Conservation (phyloP, 1,140 invertebrate species). For the Anoplophora glabripennis region DNA sequence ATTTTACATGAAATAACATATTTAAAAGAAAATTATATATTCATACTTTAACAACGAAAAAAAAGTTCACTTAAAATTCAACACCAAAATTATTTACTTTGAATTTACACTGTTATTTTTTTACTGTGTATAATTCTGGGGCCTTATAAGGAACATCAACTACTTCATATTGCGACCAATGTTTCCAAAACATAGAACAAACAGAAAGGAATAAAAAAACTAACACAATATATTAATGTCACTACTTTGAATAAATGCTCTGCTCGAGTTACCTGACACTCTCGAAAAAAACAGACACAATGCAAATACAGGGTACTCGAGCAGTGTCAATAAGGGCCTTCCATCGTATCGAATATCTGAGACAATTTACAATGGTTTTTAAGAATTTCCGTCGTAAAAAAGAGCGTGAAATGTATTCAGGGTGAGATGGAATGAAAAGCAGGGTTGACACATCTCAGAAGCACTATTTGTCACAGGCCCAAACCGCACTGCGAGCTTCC, state of each 20-base stretch:
- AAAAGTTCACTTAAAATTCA: too few relatives aligned
- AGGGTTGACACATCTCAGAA: constrained; percentile 39
- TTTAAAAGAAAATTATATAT: too few relatives aligned
- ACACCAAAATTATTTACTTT: too few relatives aligned
- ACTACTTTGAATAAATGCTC: constrained; percentile 10
- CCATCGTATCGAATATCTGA: constrained; percentile 24
- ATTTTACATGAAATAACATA: too few relatives aligned
- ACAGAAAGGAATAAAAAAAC: too few relatives aligned
- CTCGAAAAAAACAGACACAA: constrained; percentile 13
- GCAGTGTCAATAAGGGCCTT: constrained; percentile 23
- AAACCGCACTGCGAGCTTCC: constrained; percentile 30
- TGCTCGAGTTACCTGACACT: constrained; percentile 8
- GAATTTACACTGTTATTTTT: too few relatives aligned
- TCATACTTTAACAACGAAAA: too few relatives aligned
- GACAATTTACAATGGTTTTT: constrained; percentile 36
- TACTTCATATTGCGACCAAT: too few relatives aligned
- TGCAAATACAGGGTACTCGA: constrained; percentile 32
- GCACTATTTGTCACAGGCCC: constrained; percentile 39
- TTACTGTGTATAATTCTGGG: too few relatives aligned
- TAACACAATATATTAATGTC: neutral
- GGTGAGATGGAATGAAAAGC: constrained; percentile 25
- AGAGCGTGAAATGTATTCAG: constrained; percentile 32
- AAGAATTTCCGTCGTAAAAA: constrained; percentile 27
- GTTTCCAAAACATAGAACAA: too few relatives aligned
- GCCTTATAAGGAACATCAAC: too few relatives aligned